A percentile compares a stretch with the other conserved stretches of the same genome.
Evolutionary conservation across 2,797 vertebrate genomes (phyloP).

Genomic region (Acomys russatus): DNA sequence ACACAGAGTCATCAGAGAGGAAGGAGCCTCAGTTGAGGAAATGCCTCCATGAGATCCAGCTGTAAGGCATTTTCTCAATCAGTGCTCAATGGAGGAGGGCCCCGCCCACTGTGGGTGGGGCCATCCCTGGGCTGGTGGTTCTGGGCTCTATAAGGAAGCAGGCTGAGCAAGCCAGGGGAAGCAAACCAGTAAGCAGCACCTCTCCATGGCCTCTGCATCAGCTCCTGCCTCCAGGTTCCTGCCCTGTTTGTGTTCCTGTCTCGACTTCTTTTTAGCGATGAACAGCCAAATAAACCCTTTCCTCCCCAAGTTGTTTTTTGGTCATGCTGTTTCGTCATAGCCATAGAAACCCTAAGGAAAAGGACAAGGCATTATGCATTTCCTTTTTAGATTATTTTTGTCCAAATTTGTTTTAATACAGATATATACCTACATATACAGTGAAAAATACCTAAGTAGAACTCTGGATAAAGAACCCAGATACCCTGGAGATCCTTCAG

Average conservation of each 20-base stretch:
- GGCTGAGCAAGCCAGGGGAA: background rate
- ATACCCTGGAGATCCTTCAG: background rate
- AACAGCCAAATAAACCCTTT: background rate
- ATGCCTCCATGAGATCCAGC: background rate
- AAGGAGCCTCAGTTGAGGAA: background rate
- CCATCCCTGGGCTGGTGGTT: background rate
- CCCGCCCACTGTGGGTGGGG: background rate
- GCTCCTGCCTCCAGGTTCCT: background rate
- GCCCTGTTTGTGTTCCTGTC: background rate
- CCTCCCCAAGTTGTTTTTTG: background rate
- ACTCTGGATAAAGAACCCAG: background rate
- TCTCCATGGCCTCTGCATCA: background rate
- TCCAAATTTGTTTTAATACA: slow-evolving; percentile 62
- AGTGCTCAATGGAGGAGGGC: background rate
- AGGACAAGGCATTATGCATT: background rate
- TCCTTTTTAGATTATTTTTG: slow-evolving; percentile 23
- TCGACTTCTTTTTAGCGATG: background rate
- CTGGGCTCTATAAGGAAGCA: background rate
- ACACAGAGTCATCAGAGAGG: background rate
- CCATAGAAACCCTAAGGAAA: background rate
- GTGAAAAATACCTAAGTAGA: slow-evolving; percentile 9
- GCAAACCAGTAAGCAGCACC: background rate
- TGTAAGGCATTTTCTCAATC: background rate
- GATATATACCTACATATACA: background rate
- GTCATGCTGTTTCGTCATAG: background rate